Evolutionary conservation across 2,113 vertebrate species (phyloP), one percentile per base, ranked within the genome.

Genomic region (Psophia crepitans): DNA sequence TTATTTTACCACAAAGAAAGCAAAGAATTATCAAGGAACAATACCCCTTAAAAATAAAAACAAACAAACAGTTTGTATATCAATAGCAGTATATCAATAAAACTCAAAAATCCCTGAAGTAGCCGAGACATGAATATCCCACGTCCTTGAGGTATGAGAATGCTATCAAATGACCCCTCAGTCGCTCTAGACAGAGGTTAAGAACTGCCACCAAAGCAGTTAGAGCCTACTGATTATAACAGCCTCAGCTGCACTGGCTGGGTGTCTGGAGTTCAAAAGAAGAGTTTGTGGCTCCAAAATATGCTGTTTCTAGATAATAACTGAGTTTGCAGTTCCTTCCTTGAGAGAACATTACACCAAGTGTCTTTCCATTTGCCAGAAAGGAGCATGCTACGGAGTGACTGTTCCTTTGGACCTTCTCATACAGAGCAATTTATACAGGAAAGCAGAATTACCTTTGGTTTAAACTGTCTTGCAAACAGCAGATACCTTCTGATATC

Each of bases 381-480:
- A 44, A 75, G 33, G 70, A 46, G 11, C 46, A 75, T 39, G 17
- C 44, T 27, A 21, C 23, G 93, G 30, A 91, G 41, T 14, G 21
- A 58, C 27, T 32, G 30, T 3, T 77, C 58, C 87, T 79, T 57
- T 51, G 78, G 27, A 87, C 20, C 18, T 69, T n/a, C 63, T 75
- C 54, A 57, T 19, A 61, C 8, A 68, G n/a, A 92, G 21, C 22
- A 83, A 56, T 26, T 63, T 63, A 8, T 1, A 35, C 32, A 80
- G 14, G 51, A 81, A 93, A 56, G 13, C 5, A 51, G 65, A 57
- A 44, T 98, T 98, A 99, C 99, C 99, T 99, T 99, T 18, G 99
- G 99, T 96, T 99, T 99, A 97, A 99, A 99, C 96, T 99, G 99
- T 41, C 99, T 98, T 30, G 99, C 99, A 83, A 99, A 99, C 21